Percentiles rank a stretch among this genome's conserved stretches.
Conservation (phyloP, 2,113 vertebrate species). For the Ophthalmolycus amberensis region DNA sequence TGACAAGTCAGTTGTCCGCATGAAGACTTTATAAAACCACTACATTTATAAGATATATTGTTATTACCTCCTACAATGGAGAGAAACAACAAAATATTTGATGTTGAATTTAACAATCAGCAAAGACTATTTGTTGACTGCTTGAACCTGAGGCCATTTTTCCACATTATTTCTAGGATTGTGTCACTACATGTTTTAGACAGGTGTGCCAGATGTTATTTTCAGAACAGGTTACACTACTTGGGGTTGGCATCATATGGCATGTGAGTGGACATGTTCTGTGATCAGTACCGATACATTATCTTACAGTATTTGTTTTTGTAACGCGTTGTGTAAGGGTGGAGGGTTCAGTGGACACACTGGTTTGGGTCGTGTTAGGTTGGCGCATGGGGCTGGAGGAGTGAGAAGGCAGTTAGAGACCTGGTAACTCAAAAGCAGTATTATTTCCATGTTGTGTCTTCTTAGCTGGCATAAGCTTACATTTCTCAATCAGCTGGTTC, state of each 20-base stretch:
- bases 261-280: neutral
- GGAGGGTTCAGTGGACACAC: neutral
- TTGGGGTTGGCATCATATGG: neutral
- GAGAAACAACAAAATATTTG: neutral
- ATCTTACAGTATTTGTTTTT: neutral
- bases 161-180: neutral
- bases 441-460: neutral
- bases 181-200: constrained; percentile 15
- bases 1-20: neutral
- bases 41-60: neutral
- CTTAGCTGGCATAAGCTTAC: neutral
- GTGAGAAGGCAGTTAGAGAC: neutral
- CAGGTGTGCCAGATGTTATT: neutral
- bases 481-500: neutral
- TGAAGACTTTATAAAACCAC: neutral
- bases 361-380: no score
- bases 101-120: neutral
- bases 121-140: neutral
- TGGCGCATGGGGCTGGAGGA: neutral
- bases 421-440: neutral
- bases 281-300: neutral
- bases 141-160: neutral
- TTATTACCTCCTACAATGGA: neutral
- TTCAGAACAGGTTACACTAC: constrained; percentile 12
- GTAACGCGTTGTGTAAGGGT: no score